Conservation (phyloP, 2,888 invertebrate species). For the Mellilla xanthometata region DNA sequence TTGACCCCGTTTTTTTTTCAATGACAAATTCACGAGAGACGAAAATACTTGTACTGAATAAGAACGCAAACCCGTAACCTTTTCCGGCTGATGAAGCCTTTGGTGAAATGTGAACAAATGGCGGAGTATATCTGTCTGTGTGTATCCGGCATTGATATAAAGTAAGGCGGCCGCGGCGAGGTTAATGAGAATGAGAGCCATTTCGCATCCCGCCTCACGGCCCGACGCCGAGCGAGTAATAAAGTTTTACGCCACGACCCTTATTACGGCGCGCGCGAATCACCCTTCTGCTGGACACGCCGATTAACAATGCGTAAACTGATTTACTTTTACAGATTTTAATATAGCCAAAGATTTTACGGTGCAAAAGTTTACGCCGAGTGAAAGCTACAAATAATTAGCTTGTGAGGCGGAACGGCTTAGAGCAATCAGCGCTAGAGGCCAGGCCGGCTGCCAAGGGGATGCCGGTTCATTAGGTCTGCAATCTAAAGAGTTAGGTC, state of each 20-base stretch:
- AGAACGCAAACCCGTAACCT: conserved; percentile 15
- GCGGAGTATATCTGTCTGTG: conserved; percentile 50
- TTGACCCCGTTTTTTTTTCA: no score
- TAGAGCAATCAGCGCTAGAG: conserved; percentile 50
- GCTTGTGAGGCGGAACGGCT: conserved; percentile 42
- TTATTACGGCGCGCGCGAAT: conserved; percentile 61
- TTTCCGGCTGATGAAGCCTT: conserved; percentile 28
- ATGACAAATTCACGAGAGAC: not conserved
- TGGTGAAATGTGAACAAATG: conserved; percentile 32
- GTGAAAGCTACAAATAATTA: conserved; percentile 34
- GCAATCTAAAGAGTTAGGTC: conserved; percentile 64
- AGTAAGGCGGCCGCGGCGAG: conserved; percentile 55
- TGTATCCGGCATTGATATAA: conserved; percentile 57
- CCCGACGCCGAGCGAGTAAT: conserved; percentile 61
- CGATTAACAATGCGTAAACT: conserved; percentile 70
- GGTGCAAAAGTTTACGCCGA: conserved; percentile 24
- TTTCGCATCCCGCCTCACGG: conserved; percentile 61
- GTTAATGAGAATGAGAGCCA: conserved; percentile 73
- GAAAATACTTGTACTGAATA: conserved; percentile 8
- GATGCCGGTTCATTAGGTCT: conserved; percentile 71
- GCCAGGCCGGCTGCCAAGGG: conserved; percentile 55
- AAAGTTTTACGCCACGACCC: conserved; percentile 71
- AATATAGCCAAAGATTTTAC: conserved; percentile 16
- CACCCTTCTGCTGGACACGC: conserved; percentile 55
- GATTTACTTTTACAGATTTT: conserved; percentile 51